Conservation (phyloP, 2,113 vertebrate genomes). For the Spizaetus ornatus region DNA sequence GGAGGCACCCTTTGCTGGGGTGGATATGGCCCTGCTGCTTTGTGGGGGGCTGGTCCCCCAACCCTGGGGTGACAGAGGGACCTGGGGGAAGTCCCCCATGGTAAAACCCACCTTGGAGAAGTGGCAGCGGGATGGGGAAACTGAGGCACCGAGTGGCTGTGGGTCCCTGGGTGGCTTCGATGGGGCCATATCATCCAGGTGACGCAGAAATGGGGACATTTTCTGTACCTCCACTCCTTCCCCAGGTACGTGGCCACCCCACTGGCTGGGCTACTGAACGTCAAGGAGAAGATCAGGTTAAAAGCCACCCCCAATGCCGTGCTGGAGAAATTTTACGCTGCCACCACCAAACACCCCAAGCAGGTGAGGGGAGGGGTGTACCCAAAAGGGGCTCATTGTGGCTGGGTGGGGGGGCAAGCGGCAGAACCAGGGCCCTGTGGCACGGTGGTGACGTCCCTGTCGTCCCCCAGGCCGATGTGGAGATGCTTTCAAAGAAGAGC, state of each 20-base stretch:
- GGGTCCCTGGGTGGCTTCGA: not conserved
- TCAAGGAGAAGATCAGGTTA: constrained; percentile 85
- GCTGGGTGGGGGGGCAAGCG: too few relatives aligned
- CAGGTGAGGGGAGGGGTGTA: constrained; percentile 74
- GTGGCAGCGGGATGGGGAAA: not conserved
- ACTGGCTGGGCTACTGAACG: constrained; percentile 80
- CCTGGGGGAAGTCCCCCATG: not conserved
- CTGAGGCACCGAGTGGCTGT: not conserved
- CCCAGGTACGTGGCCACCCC: constrained; percentile 81
- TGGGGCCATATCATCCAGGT: accelerated
- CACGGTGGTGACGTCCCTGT: accelerated
- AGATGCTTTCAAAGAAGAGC: constrained; percentile 65
- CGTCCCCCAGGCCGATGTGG: constrained; percentile 64
- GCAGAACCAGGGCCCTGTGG: not conserved
- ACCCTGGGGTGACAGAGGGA: not conserved
- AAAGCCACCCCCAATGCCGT: constrained; percentile 78
- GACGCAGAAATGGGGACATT: accelerated
- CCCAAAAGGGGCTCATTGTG: accelerated
- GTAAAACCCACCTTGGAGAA: not conserved
- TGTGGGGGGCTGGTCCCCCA: accelerated
- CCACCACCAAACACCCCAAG: constrained; percentile 81
- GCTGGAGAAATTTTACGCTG: constrained; percentile 84
- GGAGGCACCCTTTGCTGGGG: accelerated
- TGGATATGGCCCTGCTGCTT: accelerated
- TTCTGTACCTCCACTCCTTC: not conserved